Percentiles rank a stretch among this genome's conserved stretches.
These are phyloP conservation scores for Melanaphis sacchari DNA, from an alignment of 1,140 invertebrate species.

Conservation along the genomic window DNA sequence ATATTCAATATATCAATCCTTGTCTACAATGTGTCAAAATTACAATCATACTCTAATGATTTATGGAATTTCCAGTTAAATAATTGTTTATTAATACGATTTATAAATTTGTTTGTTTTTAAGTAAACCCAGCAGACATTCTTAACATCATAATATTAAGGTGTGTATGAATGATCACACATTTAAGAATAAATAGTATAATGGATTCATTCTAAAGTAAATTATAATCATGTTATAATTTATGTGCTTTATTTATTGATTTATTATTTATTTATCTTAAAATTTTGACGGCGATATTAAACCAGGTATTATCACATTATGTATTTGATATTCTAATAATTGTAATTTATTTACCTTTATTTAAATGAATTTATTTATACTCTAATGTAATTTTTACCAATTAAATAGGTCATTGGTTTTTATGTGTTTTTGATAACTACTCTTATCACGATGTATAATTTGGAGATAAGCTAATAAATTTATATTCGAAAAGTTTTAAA, in stretches of 20 bases:
- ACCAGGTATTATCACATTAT: neutral
- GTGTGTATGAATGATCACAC: neutral
- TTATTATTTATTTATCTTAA: neutral
- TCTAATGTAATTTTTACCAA: neutral
- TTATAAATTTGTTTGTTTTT: neutral
- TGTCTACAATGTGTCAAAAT: neutral
- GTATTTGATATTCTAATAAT: neutral
- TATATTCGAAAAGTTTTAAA: too few relatives aligned
- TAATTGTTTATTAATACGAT: neutral
- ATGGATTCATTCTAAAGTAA: neutral
- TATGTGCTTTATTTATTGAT: neutral
- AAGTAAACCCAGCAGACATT: neutral
- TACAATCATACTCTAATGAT: neutral
- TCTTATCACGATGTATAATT: too few relatives aligned
- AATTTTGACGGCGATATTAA: neutral
- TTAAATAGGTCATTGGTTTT: too few relatives aligned
- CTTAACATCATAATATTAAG: neutral
- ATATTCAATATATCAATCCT: neutral
- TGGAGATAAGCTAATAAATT: too few relatives aligned
- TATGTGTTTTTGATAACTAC: too few relatives aligned
- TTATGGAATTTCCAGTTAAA: neutral
- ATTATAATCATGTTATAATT: neutral
- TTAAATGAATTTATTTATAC: neutral
- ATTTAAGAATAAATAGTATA: neutral
- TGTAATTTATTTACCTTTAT: neutral